phyloP scores from a whole-genome alignment of 2,888 invertebrate genomes.

The Drosophila meridiana region DNA sequence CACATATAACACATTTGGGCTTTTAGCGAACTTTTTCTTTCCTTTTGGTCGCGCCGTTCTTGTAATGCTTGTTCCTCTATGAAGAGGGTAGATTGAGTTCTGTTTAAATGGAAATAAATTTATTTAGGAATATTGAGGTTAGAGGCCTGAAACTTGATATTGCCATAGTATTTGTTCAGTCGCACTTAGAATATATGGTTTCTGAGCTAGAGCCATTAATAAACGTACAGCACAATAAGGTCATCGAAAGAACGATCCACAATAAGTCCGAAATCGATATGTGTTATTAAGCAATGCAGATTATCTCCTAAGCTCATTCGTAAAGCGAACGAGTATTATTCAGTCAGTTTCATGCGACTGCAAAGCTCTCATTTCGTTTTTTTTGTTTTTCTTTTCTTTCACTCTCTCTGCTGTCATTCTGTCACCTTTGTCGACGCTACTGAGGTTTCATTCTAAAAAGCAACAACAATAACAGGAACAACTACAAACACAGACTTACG shows the following conservation, averaged over 20 bases:
- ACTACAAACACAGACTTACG: constrained; percentile 1
- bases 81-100: not conserved
- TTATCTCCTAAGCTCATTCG: not conserved
- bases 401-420: constrained; percentile 21
- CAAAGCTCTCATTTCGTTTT: constrained; percentile 8
- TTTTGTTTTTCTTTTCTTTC: not conserved
- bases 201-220: not conserved
- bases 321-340: not conserved
- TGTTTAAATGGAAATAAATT: not conserved
- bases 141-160: not conserved
- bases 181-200: not conserved
- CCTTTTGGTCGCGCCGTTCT: not conserved
- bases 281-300: not conserved
- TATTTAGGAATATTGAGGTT: not conserved
- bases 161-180: no score
- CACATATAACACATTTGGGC: constrained; percentile 62
- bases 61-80: not conserved
- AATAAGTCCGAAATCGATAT: not conserved
- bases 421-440: constrained; percentile 59
- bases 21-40: constrained; percentile 52
- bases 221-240: not conserved
- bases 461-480: constrained; percentile 10
- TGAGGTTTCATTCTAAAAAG: constrained; percentile 65
- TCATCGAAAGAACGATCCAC: not conserved
- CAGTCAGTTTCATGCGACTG: not conserved